Percentiles rank a stretch among this genome's conserved stretches.
Conservation (phyloP, 2,888 invertebrate genomes). For the Polyploca ridens region DNA sequence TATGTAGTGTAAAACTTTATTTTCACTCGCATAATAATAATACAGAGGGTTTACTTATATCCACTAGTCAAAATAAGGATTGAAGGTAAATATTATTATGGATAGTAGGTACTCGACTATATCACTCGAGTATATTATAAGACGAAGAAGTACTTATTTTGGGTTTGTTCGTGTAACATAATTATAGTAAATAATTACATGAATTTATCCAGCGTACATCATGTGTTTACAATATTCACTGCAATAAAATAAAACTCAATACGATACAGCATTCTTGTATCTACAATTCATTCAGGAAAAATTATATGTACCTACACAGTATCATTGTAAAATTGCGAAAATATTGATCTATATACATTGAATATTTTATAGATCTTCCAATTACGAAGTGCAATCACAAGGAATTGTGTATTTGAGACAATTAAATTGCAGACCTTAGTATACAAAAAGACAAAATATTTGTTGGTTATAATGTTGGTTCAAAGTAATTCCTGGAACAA, state of each 20-base stretch:
- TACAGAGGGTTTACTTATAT: constrained; percentile 3
- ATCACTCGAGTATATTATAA: background rate
- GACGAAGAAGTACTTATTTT: background rate
- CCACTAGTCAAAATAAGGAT: background rate
- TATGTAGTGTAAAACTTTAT: constrained; percentile 40
- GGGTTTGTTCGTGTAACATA: constrained; percentile 1
- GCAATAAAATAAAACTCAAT: background rate
- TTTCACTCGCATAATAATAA: constrained; percentile 33
- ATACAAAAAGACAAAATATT: background rate
- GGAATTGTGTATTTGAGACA: background rate
- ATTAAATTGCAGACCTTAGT: background rate
- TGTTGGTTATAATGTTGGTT: no score
- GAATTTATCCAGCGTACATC: background rate
- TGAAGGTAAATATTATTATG: background rate
- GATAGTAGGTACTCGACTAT: background rate
- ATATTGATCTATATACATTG: background rate
- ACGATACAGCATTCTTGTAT: background rate
- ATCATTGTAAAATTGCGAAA: background rate
- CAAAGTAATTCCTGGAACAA: no score
- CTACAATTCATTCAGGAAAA: background rate
- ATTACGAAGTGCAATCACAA: background rate
- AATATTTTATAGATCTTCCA: background rate
- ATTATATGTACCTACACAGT: background rate
- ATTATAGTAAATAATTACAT: background rate
- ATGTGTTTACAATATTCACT: background rate